Evolutionary conservation across 2,797 vertebrate species (phyloP).

Genomic region (Helostoma temminkii): DNA sequence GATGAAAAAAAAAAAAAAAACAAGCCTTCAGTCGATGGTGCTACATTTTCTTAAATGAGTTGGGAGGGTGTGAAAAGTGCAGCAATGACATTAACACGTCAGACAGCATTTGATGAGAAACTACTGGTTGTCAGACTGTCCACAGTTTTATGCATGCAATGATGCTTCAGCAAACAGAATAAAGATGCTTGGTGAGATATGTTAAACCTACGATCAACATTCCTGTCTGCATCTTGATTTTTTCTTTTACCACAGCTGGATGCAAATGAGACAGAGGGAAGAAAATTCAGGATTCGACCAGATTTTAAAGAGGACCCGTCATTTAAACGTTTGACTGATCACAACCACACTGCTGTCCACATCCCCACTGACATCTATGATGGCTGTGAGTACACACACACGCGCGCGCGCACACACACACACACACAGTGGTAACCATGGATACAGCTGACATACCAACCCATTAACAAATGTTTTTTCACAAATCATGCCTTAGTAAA

Average conservation of each 20-base stretch:
- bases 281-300: constrained; percentile 90
- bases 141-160: constrained; percentile 16
- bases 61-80: constrained; percentile 33
- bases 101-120: constrained; percentile 25
- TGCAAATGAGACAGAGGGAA: constrained; percentile 91
- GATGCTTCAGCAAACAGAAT: constrained; percentile 37
- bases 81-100: constrained; percentile 25
- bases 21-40: constrained; percentile 27
- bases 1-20: constrained; percentile 38
- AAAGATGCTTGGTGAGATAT: constrained; percentile 18
- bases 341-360: constrained; percentile 96
- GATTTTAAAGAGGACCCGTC: constrained; percentile 91
- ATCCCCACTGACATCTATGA: constrained; percentile 99
- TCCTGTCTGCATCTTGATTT: constrained; percentile 30
- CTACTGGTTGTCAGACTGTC: constrained; percentile 2
- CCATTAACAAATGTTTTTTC: constrained; percentile 66
- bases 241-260: constrained; percentile 84
- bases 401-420: constrained; percentile 20
- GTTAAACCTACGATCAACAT: constrained; percentile 18
- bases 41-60: constrained; percentile 20
- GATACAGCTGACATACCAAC: constrained; percentile 63
- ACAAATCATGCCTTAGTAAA: constrained; percentile 57
- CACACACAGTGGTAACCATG: constrained; percentile 57
- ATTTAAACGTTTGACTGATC: constrained; percentile 92
- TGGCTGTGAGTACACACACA: constrained; percentile 91